These are phyloP conservation scores for Microctenopoma stevenorrisi DNA, from an alignment of 2,797 vertebrate species.

Conservation along the genomic window DNA sequence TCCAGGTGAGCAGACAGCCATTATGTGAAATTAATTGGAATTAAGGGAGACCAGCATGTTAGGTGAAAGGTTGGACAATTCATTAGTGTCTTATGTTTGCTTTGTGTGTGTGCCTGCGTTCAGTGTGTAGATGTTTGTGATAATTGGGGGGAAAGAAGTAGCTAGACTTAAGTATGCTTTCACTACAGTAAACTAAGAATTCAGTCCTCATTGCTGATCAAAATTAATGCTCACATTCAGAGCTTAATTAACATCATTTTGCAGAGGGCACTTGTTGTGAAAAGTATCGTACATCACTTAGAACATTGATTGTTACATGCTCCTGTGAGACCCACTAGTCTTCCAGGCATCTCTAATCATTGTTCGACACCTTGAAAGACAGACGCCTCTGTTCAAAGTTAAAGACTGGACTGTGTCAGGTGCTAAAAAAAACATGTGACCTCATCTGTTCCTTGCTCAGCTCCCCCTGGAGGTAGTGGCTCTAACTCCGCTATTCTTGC, in stretches of 20 bases:
- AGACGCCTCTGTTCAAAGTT: conserved; percentile 81
- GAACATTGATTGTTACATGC: conserved; percentile 76
- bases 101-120: conserved; percentile 26
- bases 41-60: conserved; percentile 73
- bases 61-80: conserved; percentile 75
- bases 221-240: conserved; percentile 74
- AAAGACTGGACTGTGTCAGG: conserved; percentile 79
- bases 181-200: conserved; percentile 16
- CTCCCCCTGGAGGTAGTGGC: conserved; percentile 78
- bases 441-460: conserved; percentile 66
- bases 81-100: conserved; percentile 55
- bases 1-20: conserved; percentile 81
- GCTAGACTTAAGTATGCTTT: conserved; percentile 18
- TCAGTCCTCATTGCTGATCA: conserved; percentile 41
- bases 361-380: conserved; percentile 83
- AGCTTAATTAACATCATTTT: conserved; percentile 75
- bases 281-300: conserved; percentile 59
- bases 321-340: conserved; percentile 72
- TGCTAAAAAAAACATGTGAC: conserved; percentile 74
- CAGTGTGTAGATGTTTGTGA: conserved; percentile 21
- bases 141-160: conserved; percentile 10
- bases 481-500: conserved; percentile 80
- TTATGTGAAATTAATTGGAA: conserved; percentile 82
- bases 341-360: conserved; percentile 82
- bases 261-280: conserved; percentile 72